Evolutionary conservation across 2,888 invertebrate genomes (phyloP), one percentile per base, ranked within the genome.

Genomic region (Portevinia maculata): DNA sequence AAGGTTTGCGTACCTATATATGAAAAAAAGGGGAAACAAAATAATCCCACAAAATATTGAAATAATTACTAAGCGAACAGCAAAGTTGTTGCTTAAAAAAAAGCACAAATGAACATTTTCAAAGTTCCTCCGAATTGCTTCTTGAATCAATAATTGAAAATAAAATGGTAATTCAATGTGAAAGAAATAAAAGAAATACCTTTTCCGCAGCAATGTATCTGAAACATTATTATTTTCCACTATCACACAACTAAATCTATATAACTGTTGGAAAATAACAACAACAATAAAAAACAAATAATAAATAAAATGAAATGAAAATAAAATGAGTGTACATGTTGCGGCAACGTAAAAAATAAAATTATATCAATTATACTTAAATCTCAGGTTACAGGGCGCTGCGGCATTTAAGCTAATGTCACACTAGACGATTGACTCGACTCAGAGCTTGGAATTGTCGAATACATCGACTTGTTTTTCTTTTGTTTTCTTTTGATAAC

Each of bases 381-480:
- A 48, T 60, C 41, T 83, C 78, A 83, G 65, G 65, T 71, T 65
- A 39, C 44, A 81, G 64, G 78, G 71, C 78, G 71, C 78, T 81
- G 62, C 76, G 57, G 4, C 53, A 17, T 21, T 37, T 67, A 78
- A 55, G 78, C 78, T 50, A 78, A 62, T 62, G 71, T 65, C 37
- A 60, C 64, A 53, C 70, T 83, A 4, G 81, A 83, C 30, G 83
- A 59, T 67, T 83, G 85, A 83, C 87, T 88, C 8, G 87, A 87
- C 44, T 89, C 89, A 5, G 87, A 88, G 55, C 86, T 87, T n/a
- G 89, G 88, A 65, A 89, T 87, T 50, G 86, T 86, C 1, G 86
- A 86, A 69, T 89, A 89, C 30, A 85, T 37, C 1, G 71, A 85
- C 62, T 86, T 86, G 50, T 84, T 86, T 0, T 75, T 79, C 48